These are phyloP conservation scores for Lepilemur septentrionalis DNA, from an alignment of 2,797 vertebrate species.

Conservation along the genomic window DNA sequence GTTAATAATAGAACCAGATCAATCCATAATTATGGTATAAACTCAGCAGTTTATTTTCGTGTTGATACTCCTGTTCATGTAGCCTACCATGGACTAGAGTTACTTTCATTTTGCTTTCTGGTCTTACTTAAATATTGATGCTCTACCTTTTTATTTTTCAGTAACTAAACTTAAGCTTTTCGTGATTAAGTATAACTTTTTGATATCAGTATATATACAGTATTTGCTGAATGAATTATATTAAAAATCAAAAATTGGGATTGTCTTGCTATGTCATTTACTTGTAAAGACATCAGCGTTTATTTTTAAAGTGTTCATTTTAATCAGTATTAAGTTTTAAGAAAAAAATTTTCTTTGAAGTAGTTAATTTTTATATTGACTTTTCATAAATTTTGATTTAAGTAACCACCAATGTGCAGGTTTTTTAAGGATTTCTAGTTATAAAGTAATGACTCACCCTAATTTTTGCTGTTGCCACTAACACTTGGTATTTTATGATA, in stretches of 20 bases:
- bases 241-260: neutral
- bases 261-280: neutral
- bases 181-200: neutral
- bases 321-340: neutral
- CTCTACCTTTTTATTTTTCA: neutral
- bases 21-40: neutral
- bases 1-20: neutral
- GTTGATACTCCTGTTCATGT: neutral
- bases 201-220: neutral
- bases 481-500: neutral
- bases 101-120: neutral
- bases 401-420: neutral
- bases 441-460: neutral
- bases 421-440: neutral
- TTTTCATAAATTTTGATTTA: neutral
- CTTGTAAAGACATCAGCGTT: neutral
- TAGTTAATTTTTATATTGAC: neutral
- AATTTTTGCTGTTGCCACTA: neutral
- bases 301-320: constrained; percentile 4
- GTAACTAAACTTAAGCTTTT: neutral
- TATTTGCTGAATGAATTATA: neutral
- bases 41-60: neutral
- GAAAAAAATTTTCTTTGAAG: neutral
- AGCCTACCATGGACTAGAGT: neutral
- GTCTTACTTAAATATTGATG: neutral